phyloP scores from a whole-genome alignment of 53 echinoderm and acorn worm species.

The Mesocentrotus franciscanus region DNA sequence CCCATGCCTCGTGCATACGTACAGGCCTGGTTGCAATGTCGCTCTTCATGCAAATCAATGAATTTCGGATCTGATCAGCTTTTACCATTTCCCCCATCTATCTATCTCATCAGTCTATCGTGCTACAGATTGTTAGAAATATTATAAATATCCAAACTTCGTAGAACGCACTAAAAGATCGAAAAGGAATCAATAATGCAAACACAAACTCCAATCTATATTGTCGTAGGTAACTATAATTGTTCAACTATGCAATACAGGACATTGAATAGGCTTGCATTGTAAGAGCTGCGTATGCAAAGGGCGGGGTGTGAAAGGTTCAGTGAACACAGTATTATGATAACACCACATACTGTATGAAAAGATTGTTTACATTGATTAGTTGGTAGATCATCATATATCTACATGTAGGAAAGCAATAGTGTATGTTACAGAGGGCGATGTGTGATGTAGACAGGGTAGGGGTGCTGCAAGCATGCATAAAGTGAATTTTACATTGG shows the following conservation, averaged over 20 bases:
- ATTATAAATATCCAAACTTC: not conserved
- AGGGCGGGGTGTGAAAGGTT: not conserved
- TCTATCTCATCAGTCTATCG: not conserved
- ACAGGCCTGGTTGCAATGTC: not conserved
- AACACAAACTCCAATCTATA: not conserved
- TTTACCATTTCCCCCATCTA: no score
- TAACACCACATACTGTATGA: not conserved
- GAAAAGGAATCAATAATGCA: not conserved
- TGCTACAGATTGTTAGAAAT: not conserved
- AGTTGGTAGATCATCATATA: no score
- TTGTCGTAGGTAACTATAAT: not conserved
- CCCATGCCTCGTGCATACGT: not conserved
- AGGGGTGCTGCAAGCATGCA: no score
- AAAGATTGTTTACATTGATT: not conserved
- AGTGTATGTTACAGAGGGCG: no score
- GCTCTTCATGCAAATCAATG: no score
- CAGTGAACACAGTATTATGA: not conserved
- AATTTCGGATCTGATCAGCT: no score
- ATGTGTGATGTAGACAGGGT: no score
- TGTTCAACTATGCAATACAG: not conserved
- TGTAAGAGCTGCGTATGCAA: not conserved
- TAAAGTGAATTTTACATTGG: no score
- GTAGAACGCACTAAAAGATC: not conserved
- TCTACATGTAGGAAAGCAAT: no score
- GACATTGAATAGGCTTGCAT: not conserved